These are phyloP conservation scores for Drosophila nr. medialis DNA, from an alignment of 2,888 invertebrate species.

Conservation along the genomic window DNA sequence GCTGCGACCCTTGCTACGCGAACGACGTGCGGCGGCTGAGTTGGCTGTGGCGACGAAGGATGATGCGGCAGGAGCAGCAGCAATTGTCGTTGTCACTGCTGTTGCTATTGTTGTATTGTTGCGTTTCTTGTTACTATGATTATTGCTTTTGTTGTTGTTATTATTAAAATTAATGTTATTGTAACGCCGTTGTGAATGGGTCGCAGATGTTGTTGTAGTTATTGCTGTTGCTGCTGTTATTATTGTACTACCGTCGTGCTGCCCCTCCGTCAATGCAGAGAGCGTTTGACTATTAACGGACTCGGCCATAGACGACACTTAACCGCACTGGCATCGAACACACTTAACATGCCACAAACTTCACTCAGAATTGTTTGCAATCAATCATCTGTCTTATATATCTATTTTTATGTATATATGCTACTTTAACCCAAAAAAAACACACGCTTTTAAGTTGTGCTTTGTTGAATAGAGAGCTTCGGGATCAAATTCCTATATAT, in stretches of 20 bases:
- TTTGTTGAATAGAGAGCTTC: constrained; percentile 5
- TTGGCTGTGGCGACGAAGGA: constrained; percentile 34
- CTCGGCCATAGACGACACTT: constrained; percentile 96
- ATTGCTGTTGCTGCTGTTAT: constrained; percentile 56
- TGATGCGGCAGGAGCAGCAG: constrained; percentile 22
- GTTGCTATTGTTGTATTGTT: constrained; percentile 26
- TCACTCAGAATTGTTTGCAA: constrained; percentile 45
- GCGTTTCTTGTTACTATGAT: constrained; percentile 44
- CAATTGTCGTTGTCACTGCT: constrained; percentile 18
- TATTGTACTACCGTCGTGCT: constrained; percentile 79
- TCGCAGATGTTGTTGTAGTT: constrained; percentile 41
- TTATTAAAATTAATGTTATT: constrained; percentile 34
- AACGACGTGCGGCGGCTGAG: constrained; percentile 40
- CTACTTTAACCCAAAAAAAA: constrained; percentile 6
- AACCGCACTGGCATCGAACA: constrained; percentile 87
- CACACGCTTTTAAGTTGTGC: constrained; percentile 10
- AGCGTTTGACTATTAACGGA: constrained; percentile 92
- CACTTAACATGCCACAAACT: constrained; percentile 84
- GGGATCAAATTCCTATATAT: constrained; percentile 1
- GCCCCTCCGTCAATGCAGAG: constrained; percentile 90
- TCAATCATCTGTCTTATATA: constrained; percentile 35
- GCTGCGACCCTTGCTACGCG: constrained; percentile 58
- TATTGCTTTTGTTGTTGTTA: constrained; percentile 56
- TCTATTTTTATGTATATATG: constrained; percentile 1
- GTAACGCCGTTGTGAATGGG: constrained; percentile 38